Base-by-base conservation (phyloP, 92 coral and sea anemone genomes). In the Epizoanthus fatuus region DNA sequence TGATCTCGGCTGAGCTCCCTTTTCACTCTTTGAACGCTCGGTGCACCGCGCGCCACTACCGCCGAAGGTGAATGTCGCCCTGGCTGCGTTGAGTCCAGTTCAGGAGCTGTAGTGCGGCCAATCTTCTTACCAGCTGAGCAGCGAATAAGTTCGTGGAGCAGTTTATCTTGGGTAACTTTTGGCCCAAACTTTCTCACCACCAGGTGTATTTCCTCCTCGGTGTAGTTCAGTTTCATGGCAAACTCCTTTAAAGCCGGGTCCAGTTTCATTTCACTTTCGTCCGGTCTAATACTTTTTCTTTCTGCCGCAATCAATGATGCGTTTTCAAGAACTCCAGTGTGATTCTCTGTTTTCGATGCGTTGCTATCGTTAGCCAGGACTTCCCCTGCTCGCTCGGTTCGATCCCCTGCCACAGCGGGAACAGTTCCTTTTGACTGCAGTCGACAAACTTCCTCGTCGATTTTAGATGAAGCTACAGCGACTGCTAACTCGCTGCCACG, bases 161-260 rank as follows among this genome's bases (percentile, higher is more conserved):
- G 84, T 10, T 96, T 97, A 84, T 97, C 96, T 62, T 93, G 94
- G 60, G 92, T 95, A 20, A 95, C 95, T 12, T 93, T 85, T 4
- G 90, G 74, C 57, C 99, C 99, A 35, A 93, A 96, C 58, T 97
- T 97, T 55, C 87, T 89, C 25, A 93, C 95, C 16, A 95, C 99
- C 17, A 83, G 91, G 42, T 91, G 80, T 22, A 97, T 93, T 16
- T 89, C 98, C 63, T 92, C 92, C 62, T 95, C 86, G 0, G 98
- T 92, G 75, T 97, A 97, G 14, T 98, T 98, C 10, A 97, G 96
- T 81, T 97, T 97, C 51, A 91, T 59, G 3, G 99, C 99, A 90
- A 97, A 97, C 19, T 93, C 99, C 67, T 92, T 88, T 74, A 97
- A 74, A 12, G 95, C 88, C 11, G 94, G 98, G 58, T 95, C 94